These are phyloP conservation scores for Glossosoma conforme DNA, from an alignment of 1,140 invertebrate species.

Conservation along the genomic window DNA sequence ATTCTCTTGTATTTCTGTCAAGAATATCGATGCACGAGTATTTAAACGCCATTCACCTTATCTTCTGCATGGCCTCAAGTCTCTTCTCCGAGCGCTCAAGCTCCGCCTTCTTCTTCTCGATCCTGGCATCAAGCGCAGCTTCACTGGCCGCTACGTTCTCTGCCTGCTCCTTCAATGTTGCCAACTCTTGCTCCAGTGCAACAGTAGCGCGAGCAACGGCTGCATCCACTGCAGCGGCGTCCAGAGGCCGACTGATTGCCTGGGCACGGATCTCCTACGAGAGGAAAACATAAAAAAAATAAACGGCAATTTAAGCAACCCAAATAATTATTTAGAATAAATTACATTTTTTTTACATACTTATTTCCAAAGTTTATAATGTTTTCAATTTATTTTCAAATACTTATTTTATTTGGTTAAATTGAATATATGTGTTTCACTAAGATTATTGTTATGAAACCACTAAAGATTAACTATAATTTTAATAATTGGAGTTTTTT, in stretches of 20 bases:
- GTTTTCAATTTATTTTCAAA: not conserved
- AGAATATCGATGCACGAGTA: no score
- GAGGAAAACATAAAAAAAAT: constrained; percentile 1
- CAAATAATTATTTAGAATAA: not conserved
- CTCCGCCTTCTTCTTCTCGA: constrained; percentile 85
- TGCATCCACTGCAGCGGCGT: constrained; percentile 76
- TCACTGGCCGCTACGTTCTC: constrained; percentile 82
- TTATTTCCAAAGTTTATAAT: constrained; percentile 1
- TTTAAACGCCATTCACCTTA: no score
- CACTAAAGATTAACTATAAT: no score
- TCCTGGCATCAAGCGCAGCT: constrained; percentile 82
- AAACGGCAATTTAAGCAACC: not conserved
- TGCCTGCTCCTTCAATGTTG: constrained; percentile 67
- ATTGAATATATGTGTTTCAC: no score
- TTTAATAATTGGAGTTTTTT: no score
- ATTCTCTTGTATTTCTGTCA: no score
- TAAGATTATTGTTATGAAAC: no score
- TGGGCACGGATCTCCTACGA: constrained; percentile 44
- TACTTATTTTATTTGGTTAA: not conserved
- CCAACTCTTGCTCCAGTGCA: constrained; percentile 63
- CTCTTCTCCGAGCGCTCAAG: constrained; percentile 90
- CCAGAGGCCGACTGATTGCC: constrained; percentile 64
- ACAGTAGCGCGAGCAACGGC: constrained; percentile 67
- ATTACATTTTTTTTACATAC: not conserved
- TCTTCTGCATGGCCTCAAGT: constrained; percentile 88